Evolutionary conservation across 2,888 invertebrate species (phyloP).

Genomic region (Encarsia formosa): DNA sequence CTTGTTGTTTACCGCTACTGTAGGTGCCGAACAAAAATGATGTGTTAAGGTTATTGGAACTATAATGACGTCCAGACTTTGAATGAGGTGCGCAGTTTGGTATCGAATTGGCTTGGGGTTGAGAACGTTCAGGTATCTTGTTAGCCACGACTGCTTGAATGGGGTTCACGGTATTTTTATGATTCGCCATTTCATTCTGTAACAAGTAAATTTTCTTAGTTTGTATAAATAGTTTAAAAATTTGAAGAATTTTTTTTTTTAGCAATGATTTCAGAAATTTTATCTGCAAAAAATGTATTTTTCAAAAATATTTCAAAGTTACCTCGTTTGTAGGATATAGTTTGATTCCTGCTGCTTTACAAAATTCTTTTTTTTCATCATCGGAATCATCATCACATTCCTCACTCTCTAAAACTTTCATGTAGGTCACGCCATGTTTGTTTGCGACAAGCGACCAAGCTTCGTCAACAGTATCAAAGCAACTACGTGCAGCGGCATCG

Average conservation of each 20-base stretch:
- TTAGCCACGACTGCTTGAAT: conserved; percentile 29
- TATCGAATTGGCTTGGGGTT: conserved; percentile 43
- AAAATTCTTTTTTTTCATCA: conserved; percentile 36
- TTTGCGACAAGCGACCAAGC: conserved; percentile 70
- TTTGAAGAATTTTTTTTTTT: too few species aligned
- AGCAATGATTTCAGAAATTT: too few species aligned
- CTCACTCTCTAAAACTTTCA: conserved; percentile 57
- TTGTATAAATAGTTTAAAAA: too few species aligned
- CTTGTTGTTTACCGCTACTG: conserved; percentile 18
- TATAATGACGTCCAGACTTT: conserved; percentile 29
- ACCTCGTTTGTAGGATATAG: too few species aligned
- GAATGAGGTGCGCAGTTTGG: conserved; percentile 34
- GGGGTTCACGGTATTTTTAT: conserved; percentile 22
- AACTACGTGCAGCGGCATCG: conserved; percentile 61
- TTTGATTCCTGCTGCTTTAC: too few species aligned
- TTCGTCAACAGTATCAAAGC: conserved; percentile 64
- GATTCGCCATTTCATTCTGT: too few species aligned
- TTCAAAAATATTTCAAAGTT: too few species aligned
- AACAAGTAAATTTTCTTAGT: too few species aligned
- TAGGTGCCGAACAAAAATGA: conserved; percentile 52
- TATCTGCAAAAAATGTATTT: too few species aligned
- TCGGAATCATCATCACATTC: conserved; percentile 39
- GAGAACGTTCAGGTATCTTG: too few species aligned
- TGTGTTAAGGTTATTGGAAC: conserved; percentile 40
- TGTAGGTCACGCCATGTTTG: conserved; percentile 61